Evolutionary conservation across 2,113 vertebrate species (phyloP).

Genomic region (Athene noctua): DNA sequence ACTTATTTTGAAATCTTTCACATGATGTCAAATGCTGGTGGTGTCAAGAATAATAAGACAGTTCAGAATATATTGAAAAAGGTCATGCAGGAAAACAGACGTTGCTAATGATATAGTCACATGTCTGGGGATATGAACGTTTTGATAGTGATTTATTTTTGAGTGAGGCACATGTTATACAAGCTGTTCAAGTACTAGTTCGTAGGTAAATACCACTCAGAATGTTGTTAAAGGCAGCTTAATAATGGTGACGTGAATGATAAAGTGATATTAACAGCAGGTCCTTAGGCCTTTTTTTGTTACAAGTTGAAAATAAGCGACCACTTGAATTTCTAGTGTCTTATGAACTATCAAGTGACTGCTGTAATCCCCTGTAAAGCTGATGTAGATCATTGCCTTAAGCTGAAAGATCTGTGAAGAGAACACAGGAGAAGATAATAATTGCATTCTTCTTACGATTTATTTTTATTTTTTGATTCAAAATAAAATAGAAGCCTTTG

Average conservation of each 20-base stretch:
- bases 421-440: not conserved
- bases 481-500: not conserved
- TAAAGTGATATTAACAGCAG: not conserved
- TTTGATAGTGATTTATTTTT: slow-evolving; percentile 15
- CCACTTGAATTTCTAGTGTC: not conserved
- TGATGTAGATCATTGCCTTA: slow-evolving; percentile 4
- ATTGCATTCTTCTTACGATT: not conserved
- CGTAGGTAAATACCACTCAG: not conserved
- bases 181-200: not conserved
- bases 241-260: not conserved
- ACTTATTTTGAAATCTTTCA: not conserved
- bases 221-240: not conserved
- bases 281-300: not conserved
- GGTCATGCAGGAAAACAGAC: not conserved
- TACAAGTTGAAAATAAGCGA: not conserved
- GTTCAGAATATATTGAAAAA: not conserved
- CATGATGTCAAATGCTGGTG: not conserved
- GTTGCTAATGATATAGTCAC: not conserved
- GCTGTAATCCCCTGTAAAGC: not conserved
- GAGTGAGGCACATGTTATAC: not conserved
- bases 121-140: not conserved
- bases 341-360: not conserved
- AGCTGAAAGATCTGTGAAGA: not conserved
- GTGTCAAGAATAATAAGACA: not conserved
- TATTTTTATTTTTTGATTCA: not conserved